Conservation (phyloP, 2,797 vertebrate species). For the Melanotaenia parkinsoni region DNA sequence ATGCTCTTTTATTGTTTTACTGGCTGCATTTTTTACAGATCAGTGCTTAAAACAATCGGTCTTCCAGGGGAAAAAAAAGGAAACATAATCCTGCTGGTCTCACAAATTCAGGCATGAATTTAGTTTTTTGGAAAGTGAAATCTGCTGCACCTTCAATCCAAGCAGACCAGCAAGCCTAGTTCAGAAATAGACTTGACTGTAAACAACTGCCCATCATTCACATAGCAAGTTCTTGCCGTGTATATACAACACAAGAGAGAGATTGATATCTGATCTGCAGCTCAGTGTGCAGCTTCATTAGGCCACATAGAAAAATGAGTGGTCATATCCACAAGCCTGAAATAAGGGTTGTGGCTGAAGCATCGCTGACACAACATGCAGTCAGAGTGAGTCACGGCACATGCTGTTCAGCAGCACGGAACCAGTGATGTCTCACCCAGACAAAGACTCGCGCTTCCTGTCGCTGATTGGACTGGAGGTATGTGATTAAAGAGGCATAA, state of each 20-base stretch:
- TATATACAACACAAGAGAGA: not conserved
- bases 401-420: slow-evolving; percentile 29
- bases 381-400: slow-evolving; percentile 54
- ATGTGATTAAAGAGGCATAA: slow-evolving; percentile 38
- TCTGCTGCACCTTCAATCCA: slow-evolving; percentile 15
- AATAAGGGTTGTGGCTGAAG: slow-evolving; percentile 19
- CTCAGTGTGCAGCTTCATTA: slow-evolving; percentile 32
- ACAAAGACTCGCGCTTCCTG: slow-evolving; percentile 54
- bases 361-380: slow-evolving; percentile 27
- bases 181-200: slow-evolving; percentile 64
- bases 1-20: not conserved
- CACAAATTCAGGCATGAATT: slow-evolving; percentile 17
- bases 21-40: not conserved
- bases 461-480: slow-evolving; percentile 53
- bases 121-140: slow-evolving; percentile 22
- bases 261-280: slow-evolving; percentile 47
- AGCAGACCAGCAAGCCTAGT: slow-evolving; percentile 21
- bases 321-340: slow-evolving; percentile 17
- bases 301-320: slow-evolving; percentile 6
- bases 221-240: slow-evolving; percentile 34
- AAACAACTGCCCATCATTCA: slow-evolving; percentile 61
- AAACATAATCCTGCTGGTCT: slow-evolving; percentile 17
- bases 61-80: slow-evolving; percentile 8
- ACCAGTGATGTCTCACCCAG: slow-evolving; percentile 43
- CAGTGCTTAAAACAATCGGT: slow-evolving; percentile 26